Base-by-base conservation (phyloP, 2,797 vertebrate species). In the Peromyscus attwateri region DNA sequence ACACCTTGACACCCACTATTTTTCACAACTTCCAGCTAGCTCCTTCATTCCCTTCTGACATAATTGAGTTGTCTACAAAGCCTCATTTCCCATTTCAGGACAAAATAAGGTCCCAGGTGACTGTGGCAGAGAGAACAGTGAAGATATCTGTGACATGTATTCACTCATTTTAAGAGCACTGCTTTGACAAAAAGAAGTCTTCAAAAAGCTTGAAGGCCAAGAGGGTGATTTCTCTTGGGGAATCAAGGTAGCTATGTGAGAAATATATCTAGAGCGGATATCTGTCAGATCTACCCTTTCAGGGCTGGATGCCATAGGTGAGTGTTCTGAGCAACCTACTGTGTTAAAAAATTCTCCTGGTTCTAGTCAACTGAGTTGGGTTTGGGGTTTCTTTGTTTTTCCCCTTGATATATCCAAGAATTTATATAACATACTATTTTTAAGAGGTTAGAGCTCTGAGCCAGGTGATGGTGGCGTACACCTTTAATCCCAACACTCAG, bases 21-120 rank as follows among this genome's bases (percentile, higher is more conserved):
- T 29, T 85, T 84, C 10, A 84, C 27, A 92, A 83, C 4, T 85
- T 12, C 10, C 23, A 43, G 37, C 9, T 87, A 43, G 37, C 9
- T 87, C 16, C n/a, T 76, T 97, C 19, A 62, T 81, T 40, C 60
- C 23, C 68, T 76, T 92, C n/a, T 64, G 73, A 83, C 27, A 66
- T 49, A 66, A 43, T 2, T 64, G 60, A 64, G 21, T 6, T 71
- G 25, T 10, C 37, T 71, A 25, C 40, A 68, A 84, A 89, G 52
- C 14, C 81, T 89, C 25, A 25, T 55, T 64, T 43, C 11, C 10
- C 37, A 49, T 88, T 95, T 93, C n/a, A 80, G n/a, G 60, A 77
- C 40, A 77, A 19, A 94, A 27, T 57, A n/a, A 62, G 10, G 27
- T 73, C 83, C 57, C 88, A 64, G n/a, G 21, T 82, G 60, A 90